Conservation (phyloP, 1,140 invertebrate species). For the Musca domestica region DNA sequence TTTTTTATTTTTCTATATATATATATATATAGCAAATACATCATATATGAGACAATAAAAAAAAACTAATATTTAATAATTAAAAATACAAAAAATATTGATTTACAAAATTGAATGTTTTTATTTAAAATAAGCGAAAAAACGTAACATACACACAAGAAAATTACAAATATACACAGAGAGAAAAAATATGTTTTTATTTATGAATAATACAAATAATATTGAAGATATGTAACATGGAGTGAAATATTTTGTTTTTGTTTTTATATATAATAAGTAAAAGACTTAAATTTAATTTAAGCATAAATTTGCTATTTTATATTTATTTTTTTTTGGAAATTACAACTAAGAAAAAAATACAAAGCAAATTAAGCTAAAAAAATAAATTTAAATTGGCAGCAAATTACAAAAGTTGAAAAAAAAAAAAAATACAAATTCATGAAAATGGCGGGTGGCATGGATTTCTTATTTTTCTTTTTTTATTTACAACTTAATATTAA, state of each 20-base stretch:
- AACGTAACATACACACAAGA: no score
- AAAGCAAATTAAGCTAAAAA: conserved; percentile 9
- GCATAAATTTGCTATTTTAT: conserved; percentile 20
- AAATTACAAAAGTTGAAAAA: conserved; percentile 5
- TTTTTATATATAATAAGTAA: no score
- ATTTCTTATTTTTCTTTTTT: neutral
- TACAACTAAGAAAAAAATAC: conserved; percentile 3
- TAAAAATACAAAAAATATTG: no score
- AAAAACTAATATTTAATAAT: no score
- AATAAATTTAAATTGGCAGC: conserved; percentile 20
- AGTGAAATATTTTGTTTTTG: no score
- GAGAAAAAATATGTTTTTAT: no score
- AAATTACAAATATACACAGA: no score
- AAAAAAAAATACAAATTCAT: neutral
- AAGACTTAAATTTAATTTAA: conserved; percentile 1
- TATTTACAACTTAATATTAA: conserved; percentile 14
- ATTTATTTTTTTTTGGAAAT: neutral
- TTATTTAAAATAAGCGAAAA: no score
- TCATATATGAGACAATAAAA: neutral
- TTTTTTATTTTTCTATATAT: no score
- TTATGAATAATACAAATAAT: no score
- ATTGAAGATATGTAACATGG: no score
- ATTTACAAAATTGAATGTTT: no score
- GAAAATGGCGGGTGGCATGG: neutral
- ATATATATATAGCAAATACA: conserved; percentile 12